phyloP scores from a whole-genome alignment of 2,888 invertebrate species.

The Augochlorella aurata region DNA sequence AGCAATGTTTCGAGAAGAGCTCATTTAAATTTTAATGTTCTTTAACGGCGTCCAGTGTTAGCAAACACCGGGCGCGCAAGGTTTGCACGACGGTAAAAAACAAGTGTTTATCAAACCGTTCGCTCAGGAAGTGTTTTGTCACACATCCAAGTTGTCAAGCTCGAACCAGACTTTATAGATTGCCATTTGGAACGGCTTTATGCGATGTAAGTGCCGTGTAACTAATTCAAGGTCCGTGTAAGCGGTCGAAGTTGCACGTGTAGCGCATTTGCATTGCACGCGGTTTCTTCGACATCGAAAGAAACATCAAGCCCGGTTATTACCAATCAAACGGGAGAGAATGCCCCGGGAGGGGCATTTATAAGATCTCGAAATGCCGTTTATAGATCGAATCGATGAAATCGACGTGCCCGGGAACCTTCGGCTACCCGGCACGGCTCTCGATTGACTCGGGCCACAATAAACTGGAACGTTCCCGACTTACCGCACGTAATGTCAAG shows the following conservation, averaged over 20 bases:
- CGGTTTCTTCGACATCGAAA: not conserved
- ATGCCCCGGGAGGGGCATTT: not conserved
- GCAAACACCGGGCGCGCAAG: not conserved
- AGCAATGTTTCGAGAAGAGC: not conserved
- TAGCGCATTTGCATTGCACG: not conserved
- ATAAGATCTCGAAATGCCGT: not conserved
- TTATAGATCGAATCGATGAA: not conserved
- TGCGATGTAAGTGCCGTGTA: not conserved
- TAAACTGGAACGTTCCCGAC: conserved; percentile 18
- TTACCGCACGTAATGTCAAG: conserved; percentile 1
- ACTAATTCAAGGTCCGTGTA: not conserved
- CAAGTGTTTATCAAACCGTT: not conserved
- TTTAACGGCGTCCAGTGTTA: not conserved
- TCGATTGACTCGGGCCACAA: not conserved
- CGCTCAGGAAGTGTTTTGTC: not conserved
- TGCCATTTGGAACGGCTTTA: not conserved
- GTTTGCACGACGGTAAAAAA: not conserved
- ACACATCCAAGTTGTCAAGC: not conserved
- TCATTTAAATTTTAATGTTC: not conserved
- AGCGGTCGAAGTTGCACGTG: not conserved
- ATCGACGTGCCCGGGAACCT: not conserved
- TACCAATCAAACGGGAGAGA: not conserved
- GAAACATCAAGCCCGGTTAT: not conserved
- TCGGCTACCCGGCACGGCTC: not conserved
- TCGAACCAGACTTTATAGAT: not conserved